Evolutionary conservation across 2,797 vertebrate species (phyloP), one percentile per base, ranked within the genome.

Genomic region (Propithecus deckenii): DNA sequence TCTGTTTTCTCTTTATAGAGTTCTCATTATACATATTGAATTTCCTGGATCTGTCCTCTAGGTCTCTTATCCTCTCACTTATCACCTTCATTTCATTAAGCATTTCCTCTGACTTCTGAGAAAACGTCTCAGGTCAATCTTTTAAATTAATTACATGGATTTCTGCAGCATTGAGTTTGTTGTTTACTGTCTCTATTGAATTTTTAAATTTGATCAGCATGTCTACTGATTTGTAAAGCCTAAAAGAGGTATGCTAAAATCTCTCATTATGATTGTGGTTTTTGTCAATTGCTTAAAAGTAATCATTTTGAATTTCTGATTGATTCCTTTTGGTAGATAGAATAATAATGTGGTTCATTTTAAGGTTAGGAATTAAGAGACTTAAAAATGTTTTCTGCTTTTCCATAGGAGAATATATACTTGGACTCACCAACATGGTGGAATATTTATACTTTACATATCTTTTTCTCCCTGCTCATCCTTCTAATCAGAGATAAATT

Each of bases 61-160:
- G 55, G 28, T 96, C 85, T 89, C 86, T 96, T 95, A 91, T 91
- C 84, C 96, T 96, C 96, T 96, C 41, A 87, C 30, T 75, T 91
- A 94, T 94, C 79, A 86, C 23, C 30, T 91, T 96, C 65, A 97
- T 83, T 96, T 95, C 75, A 94, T 94, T 97, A 96, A 94, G 59
- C 15, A 94, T 95, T 95, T 96, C 38, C 93, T 94, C 55, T 95
- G 69, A 86, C 86, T 97, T 95, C 86, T 93, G 86, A 97, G 91
- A 91, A 98, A 79, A 86, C 52, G 61, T 89, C 78, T 88, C n/a
- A 86, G 32, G 55, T 91, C 67, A 95, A 81, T 83, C 65, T 83
- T 96, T 94, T 95, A 94, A 97, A 92, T 88, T 90, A 95, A 88
- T 95, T 96, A 86, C 23, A 28, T 90, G 71, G 22, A 96, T 46